phyloP scores from a whole-genome alignment of 2,797 vertebrate genomes.

The Enteromius paludinosus region DNA sequence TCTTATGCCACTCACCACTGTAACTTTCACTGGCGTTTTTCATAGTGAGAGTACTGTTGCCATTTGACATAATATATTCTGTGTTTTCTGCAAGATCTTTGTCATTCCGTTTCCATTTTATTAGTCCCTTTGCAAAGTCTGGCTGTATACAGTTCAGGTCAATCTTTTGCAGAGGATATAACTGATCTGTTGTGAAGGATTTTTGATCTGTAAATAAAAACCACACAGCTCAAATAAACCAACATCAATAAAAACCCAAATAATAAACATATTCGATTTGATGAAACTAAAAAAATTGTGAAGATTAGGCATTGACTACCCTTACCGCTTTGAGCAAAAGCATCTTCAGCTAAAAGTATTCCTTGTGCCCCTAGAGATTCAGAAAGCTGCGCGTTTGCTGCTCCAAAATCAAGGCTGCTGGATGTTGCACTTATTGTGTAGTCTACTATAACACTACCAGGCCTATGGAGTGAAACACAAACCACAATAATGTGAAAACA shows the following conservation, averaged over 20 bases:
- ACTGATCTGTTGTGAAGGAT: neutral
- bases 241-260: neutral
- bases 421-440: constrained; percentile 67
- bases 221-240: neutral
- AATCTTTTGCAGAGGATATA: constrained; percentile 61
- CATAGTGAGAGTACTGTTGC: constrained; percentile 50
- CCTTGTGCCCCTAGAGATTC: constrained; percentile 38
- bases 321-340: constrained; percentile 48
- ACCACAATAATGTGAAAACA: neutral
- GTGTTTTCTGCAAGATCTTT: neutral
- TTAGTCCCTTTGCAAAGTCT: neutral
- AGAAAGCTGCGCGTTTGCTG: constrained; percentile 64
- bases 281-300: neutral
- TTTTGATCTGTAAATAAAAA: constrained; percentile 44
- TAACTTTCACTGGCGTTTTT: constrained; percentile 49
- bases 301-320: constrained; percentile 49
- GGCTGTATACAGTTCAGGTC: constrained; percentile 54
- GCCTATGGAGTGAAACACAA: constrained; percentile 65
- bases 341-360: constrained; percentile 48
- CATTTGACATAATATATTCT: constrained; percentile 2
- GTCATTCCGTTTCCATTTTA: constrained; percentile 62
- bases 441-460: constrained; percentile 78
- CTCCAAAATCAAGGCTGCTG: constrained; percentile 43
- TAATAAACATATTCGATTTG: neutral
- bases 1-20: constrained; percentile 64